A percentile compares a stretch with the other conserved stretches of the same genome.
These are phyloP conservation scores for Coryphaenoides rupestris DNA, from an alignment of 2,113 vertebrate species.

Conservation along the genomic window DNA sequence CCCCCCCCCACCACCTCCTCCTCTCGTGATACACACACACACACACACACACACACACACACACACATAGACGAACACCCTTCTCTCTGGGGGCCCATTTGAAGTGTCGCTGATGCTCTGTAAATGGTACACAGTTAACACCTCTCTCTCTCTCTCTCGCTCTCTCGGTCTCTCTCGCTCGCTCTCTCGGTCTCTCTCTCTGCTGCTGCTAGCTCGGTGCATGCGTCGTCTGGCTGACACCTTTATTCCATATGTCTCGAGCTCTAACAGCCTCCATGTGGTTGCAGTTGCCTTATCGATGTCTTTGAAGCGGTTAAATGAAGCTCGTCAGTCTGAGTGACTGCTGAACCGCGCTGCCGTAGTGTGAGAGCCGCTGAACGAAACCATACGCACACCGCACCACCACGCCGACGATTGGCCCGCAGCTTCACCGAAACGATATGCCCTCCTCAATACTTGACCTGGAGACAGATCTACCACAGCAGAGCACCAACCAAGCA, in stretches of 20 bases:
- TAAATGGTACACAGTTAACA: slow-evolving; percentile 65
- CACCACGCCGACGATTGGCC: too few relatives aligned
- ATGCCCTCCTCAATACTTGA: too few relatives aligned
- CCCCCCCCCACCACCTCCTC: too few relatives aligned
- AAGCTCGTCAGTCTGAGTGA: slow-evolving; percentile 29
- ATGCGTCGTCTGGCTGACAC: slow-evolving; percentile 60
- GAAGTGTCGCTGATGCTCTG: slow-evolving; percentile 44
- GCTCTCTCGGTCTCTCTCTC: slow-evolving; percentile 46
- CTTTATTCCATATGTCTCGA: slow-evolving; percentile 64
- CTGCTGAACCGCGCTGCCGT: background rate
- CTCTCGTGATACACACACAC: slow-evolving; percentile 17
- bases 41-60: slow-evolving; percentile 26
- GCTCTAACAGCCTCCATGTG: slow-evolving; percentile 61
- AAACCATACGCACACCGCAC: too few relatives aligned
- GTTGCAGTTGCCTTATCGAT: slow-evolving; percentile 60
- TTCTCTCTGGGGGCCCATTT: slow-evolving; percentile 30
- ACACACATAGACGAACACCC: background rate
- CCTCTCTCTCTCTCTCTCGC: slow-evolving; percentile 51
- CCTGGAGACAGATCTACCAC: too few relatives aligned
- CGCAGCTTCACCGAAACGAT: too few relatives aligned
- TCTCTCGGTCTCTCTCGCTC: slow-evolving; percentile 48
- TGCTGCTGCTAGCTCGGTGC: slow-evolving; percentile 26
- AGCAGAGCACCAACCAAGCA: too few relatives aligned
- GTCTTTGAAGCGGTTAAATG: slow-evolving; percentile 56
- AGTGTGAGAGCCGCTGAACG: too few relatives aligned